Evolutionary conservation across 2,113 vertebrate genomes (phyloP).

Genomic region (Oenanthe melanoleuca): DNA sequence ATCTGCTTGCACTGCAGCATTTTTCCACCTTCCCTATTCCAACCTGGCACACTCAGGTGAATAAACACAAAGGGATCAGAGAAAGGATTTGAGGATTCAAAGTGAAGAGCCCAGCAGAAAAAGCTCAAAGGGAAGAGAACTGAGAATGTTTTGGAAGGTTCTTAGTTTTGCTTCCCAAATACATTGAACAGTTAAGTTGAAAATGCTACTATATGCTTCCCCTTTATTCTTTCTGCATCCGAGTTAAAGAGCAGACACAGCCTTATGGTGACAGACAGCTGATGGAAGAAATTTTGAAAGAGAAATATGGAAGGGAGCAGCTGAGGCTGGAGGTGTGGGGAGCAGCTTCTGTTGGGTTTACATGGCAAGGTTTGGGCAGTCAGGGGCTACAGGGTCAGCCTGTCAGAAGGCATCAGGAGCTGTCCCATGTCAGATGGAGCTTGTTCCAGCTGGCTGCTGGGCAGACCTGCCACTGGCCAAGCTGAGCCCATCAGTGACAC

Average conservation of each 20-base stretch:
- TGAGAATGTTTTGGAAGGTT: background rate
- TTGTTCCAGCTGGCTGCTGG: background rate
- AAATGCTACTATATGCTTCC: background rate
- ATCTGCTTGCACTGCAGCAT: background rate
- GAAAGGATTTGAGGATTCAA: background rate
- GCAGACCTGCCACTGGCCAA: rapidly evolving
- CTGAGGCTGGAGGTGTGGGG: background rate
- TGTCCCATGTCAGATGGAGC: rapidly evolving
- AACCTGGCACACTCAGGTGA: background rate
- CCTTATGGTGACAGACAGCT: background rate
- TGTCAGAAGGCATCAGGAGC: background rate
- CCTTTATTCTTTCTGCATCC: background rate
- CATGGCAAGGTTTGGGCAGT: background rate
- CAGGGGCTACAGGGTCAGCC: background rate
- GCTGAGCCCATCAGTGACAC: rapidly evolving
- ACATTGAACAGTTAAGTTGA: background rate
- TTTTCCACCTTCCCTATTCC: background rate
- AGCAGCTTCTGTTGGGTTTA: background rate
- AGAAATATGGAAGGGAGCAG: background rate
- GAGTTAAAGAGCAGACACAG: background rate
- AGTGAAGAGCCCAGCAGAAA: background rate
- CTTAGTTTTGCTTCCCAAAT: background rate
- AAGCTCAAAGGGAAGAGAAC: background rate
- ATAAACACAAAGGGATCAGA: background rate
- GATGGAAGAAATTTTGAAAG: background rate